Evolutionary conservation across 2,888 invertebrate species (phyloP).

Genomic region (Cordilura impudica): DNA sequence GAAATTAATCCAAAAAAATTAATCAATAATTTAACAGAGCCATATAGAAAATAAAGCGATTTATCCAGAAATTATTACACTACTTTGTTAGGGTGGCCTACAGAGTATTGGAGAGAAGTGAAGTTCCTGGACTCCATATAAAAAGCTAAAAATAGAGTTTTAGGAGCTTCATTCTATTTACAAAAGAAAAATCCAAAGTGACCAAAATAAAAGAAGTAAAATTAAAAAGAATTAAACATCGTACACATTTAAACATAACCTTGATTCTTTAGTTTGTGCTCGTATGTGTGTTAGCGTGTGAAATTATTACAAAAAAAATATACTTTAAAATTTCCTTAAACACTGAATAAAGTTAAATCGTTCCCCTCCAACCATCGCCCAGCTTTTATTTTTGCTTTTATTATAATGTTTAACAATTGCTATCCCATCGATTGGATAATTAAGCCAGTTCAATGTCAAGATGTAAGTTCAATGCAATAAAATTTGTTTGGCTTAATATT

Average conservation of each 20-base stretch:
- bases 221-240: too few relatives aligned
- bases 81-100: neutral
- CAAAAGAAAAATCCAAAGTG: too few relatives aligned
- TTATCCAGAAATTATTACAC: too few relatives aligned
- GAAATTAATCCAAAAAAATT: slow-evolving; percentile 34
- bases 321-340: neutral
- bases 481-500: neutral
- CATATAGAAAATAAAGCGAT: neutral
- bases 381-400: slow-evolving; percentile 7
- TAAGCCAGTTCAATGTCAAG: slow-evolving; percentile 74
- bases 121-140: neutral
- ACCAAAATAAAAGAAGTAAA: too few relatives aligned
- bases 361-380: neutral
- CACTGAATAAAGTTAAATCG: neutral
- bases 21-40: slow-evolving; percentile 34
- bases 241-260: neutral
- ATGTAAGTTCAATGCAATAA: slow-evolving; percentile 71
- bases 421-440: slow-evolving; percentile 71
- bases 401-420: slow-evolving; percentile 67
- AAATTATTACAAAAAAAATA: neutral
- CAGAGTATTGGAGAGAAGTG: slow-evolving; percentile 11
- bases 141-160: neutral
- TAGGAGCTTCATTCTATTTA: too few relatives aligned
- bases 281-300: neutral
- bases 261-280: neutral